These are phyloP conservation scores for Diabrotica virgifera DNA, from an alignment of 1,140 invertebrate species.

Conservation along the genomic window DNA sequence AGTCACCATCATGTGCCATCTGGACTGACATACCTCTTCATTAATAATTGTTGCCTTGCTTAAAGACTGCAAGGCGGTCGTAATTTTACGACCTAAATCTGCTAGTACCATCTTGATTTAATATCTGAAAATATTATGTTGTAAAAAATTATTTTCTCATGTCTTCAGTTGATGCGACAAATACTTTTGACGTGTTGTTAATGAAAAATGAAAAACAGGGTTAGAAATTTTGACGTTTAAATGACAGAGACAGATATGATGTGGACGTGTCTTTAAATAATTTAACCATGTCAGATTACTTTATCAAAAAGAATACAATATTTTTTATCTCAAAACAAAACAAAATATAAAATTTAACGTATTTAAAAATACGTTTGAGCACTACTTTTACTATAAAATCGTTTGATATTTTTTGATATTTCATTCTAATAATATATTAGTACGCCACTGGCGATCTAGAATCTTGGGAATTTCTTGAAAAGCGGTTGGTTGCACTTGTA, in stretches of 20 bases:
- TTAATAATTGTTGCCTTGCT: conserved; percentile 99
- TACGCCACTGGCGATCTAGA: too few relatives aligned
- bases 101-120: conserved; percentile 92
- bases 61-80: conserved; percentile 92
- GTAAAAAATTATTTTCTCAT: neutral
- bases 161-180: neutral
- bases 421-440: too few relatives aligned
- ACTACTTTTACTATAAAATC: too few relatives aligned
- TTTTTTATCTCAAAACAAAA: too few relatives aligned
- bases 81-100: conserved; percentile 99
- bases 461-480: neutral
- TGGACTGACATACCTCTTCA: conserved; percentile 76
- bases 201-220: neutral
- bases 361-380: too few relatives aligned
- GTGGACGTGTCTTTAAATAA: neutral
- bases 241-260: neutral
- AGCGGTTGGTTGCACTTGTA: neutral
- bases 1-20: conserved; percentile 30
- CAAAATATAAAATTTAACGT: too few relatives aligned
- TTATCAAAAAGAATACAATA: too few relatives aligned
- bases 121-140: conserved; percentile 10
- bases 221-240: neutral
- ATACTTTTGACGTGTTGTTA: neutral
- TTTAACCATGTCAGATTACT: too few relatives aligned
- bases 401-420: too few relatives aligned